These are phyloP conservation scores for Sterrhoptilus dennistouni DNA, from an alignment of 2,113 vertebrate genomes.

Conservation along the genomic window DNA sequence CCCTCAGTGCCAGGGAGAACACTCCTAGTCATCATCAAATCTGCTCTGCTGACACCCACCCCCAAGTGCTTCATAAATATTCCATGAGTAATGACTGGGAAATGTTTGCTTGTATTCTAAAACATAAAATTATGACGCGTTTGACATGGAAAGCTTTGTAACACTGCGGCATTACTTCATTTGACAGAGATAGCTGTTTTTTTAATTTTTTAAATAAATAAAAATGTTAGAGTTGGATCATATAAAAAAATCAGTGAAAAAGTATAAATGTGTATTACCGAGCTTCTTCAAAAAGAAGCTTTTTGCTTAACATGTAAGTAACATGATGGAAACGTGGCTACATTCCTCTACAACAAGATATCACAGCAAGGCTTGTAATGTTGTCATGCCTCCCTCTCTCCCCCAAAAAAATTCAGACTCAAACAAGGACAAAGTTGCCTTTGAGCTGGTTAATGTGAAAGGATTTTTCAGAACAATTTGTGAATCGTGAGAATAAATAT, in stretches of 20 bases:
- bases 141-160: neutral
- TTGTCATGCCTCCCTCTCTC: fast-evolving
- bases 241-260: neutral
- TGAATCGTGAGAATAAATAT: neutral
- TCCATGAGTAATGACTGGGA: neutral
- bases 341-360: neutral
- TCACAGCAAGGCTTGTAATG: neutral
- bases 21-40: neutral
- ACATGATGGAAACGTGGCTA: neutral
- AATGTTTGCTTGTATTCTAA: neutral
- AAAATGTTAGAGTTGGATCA: neutral
- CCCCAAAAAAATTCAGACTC: neutral
- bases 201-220: neutral
- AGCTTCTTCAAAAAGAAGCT: neutral
- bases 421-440: neutral
- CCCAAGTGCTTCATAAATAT: neutral
- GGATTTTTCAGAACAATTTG: neutral
- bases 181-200: neutral
- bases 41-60: neutral
- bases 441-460: neutral
- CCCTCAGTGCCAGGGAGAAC: neutral
- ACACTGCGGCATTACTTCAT: neutral
- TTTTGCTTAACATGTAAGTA: neutral
- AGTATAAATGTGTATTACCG: neutral
- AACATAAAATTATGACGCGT: neutral